Conservation (phyloP, 2,888 invertebrate genomes). For the Orthosia cruda region DNA sequence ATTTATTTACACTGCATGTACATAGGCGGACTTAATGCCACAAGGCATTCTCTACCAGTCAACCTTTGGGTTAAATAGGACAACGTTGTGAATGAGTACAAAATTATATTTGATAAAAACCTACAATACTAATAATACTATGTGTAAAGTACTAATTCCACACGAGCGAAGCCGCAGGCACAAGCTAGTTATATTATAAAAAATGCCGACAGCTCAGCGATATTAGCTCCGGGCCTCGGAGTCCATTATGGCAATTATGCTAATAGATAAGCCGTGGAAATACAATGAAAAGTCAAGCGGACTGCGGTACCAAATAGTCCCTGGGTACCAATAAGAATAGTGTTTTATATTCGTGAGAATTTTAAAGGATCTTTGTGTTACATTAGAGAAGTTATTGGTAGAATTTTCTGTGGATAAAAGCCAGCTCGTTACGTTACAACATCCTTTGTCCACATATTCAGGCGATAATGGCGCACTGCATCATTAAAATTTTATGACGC, state of each 20-base stretch:
- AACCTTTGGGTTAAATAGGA: too few relatives aligned
- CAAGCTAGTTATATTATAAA: not conserved
- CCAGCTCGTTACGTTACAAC: not conserved
- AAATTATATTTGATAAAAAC: too few relatives aligned
- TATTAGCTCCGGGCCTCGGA: constrained; percentile 20
- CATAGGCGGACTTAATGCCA: too few relatives aligned
- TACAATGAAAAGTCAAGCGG: constrained; percentile 23
- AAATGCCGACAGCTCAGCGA: not conserved
- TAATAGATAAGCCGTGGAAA: constrained; percentile 61
- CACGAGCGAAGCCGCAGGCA: too few relatives aligned
- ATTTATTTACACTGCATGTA: too few relatives aligned
- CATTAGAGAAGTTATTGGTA: constrained; percentile 9
- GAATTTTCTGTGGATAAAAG: not conserved
- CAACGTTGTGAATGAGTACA: too few relatives aligned
- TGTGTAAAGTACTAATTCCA: too few relatives aligned
- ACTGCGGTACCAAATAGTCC: constrained; percentile 27
- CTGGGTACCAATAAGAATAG: constrained; percentile 38
- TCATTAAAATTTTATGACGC: constrained; percentile 44
- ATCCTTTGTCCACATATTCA: not conserved
- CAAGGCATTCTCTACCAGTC: too few relatives aligned
- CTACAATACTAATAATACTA: too few relatives aligned
- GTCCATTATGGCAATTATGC: constrained; percentile 58
- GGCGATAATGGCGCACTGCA: constrained; percentile 30
- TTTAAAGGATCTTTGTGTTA: constrained; percentile 4
- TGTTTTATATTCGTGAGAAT: constrained; percentile 41